Evolutionary conservation across 1,140 invertebrate species (phyloP).

Genomic region (Neoseiulus cucumeris): DNA sequence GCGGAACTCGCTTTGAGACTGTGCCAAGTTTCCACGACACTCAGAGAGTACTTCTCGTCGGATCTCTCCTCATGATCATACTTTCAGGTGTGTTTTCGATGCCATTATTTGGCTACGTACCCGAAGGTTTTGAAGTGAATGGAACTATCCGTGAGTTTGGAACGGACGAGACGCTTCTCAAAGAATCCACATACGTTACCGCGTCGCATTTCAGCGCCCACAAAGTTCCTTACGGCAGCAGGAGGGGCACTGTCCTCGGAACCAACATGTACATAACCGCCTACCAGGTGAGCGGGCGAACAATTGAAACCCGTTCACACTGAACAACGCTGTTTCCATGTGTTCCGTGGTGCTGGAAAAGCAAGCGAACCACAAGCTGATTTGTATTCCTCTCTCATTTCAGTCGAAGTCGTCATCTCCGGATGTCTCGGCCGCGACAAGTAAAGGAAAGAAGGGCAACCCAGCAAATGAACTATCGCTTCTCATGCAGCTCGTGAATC

Average conservation of each 20-base stretch:
- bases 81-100: slow-evolving; percentile 2
- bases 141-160: slow-evolving; percentile 5
- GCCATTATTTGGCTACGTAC: slow-evolving; percentile 4
- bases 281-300: not conserved
- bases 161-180: not conserved
- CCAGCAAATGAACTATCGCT: not conserved
- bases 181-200: not conserved
- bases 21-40: no score
- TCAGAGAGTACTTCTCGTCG: no score
- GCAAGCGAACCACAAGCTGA: not conserved
- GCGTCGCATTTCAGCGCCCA: slow-evolving; percentile 6
- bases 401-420: not conserved
- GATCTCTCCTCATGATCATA: not conserved
- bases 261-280: slow-evolving; percentile 2
- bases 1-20: no score
- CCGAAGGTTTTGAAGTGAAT: slow-evolving; percentile 4
- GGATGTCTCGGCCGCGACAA: not conserved
- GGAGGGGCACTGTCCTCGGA: not conserved
- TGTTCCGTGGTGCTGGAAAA: not conserved
- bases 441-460: not conserved
- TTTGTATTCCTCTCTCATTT: not conserved
- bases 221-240: slow-evolving; percentile 1
- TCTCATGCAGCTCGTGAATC: slow-evolving; percentile 1
- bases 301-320: no score
- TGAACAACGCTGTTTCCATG: no score